Percentiles rank a stretch among this genome's conserved stretches.
Evolutionary conservation across 2,797 vertebrate genomes (phyloP).

Genomic region (Epinephelus awoara): DNA sequence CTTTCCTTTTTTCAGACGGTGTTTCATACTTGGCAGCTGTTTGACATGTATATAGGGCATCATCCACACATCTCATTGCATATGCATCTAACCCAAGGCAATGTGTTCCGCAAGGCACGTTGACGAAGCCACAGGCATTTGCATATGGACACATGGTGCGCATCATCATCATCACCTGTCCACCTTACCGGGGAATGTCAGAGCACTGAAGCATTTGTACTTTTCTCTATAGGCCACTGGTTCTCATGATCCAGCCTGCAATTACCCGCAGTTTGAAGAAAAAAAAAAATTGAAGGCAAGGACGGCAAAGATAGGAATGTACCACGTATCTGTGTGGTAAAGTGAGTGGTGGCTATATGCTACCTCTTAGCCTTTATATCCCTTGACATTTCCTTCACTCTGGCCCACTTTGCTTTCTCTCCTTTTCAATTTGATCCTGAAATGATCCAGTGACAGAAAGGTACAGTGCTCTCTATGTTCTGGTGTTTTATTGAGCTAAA

Average conservation of each 20-base stretch:
- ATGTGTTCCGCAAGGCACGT: conserved; percentile 8
- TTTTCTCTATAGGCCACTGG: conserved; percentile 13
- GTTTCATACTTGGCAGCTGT: conserved; percentile 18
- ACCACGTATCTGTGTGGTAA: neutral
- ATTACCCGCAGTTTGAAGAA: conserved; percentile 14
- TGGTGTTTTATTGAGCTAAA: conserved; percentile 46
- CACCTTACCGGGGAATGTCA: conserved; percentile 42
- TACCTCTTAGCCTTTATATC: conserved; percentile 49
- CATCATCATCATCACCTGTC: conserved; percentile 30
- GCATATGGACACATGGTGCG: neutral
- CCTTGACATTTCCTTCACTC: conserved; percentile 54
- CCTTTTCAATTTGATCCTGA: conserved; percentile 45
- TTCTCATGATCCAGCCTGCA: conserved; percentile 35
- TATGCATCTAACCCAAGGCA: conserved; percentile 33
- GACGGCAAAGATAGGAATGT: conserved; percentile 1
- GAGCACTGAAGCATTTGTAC: conserved; percentile 13
- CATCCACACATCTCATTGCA: conserved; percentile 33
- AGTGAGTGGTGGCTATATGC: conserved; percentile 22
- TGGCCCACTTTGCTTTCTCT: conserved; percentile 33
- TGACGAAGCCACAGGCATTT: conserved; percentile 25
- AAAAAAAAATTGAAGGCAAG: neutral
- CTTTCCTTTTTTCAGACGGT: neutral
- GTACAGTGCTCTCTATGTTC: conserved; percentile 28
- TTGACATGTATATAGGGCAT: conserved; percentile 47
- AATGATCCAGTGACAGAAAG: conserved; percentile 44